Conservation (phyloP, 2,888 invertebrate genomes). For the Clitarchus hookeri region DNA sequence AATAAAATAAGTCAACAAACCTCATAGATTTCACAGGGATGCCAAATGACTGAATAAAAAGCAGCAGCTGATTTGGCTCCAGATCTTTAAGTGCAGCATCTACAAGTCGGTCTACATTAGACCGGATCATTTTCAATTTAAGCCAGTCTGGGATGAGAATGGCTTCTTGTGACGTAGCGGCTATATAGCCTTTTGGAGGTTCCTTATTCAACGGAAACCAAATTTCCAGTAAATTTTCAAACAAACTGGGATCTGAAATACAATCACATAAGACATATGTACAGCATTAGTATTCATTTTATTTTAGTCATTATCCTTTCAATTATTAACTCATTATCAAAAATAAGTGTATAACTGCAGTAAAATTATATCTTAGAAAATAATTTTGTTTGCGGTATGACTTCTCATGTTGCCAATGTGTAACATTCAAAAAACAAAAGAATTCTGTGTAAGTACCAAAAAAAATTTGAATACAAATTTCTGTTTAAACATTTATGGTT, state of each 20-base stretch:
- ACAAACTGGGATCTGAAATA: conserved; percentile 51
- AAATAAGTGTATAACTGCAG: too few species aligned
- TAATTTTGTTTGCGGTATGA: too few species aligned
- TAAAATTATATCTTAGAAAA: too few species aligned
- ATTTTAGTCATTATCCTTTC: too few species aligned
- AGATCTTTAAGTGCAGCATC: conserved; percentile 85
- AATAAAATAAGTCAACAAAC: conserved; percentile 50
- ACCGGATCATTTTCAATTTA: conserved; percentile 81
- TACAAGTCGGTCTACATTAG: conserved; percentile 78
- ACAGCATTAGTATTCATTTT: neutral
- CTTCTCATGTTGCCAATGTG: too few species aligned
- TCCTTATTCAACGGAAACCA: conserved; percentile 81
- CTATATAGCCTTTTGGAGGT: conserved; percentile 77
- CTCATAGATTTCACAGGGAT: conserved; percentile 89
- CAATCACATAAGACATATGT: neutral
- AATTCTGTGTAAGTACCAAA: too few species aligned
- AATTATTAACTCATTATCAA: too few species aligned
- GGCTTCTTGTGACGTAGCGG: conserved; percentile 81
- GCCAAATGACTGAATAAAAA: conserved; percentile 95
- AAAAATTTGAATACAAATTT: too few species aligned
- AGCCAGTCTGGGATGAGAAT: conserved; percentile 91
- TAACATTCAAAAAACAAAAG: too few species aligned
- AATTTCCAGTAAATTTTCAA: conserved; percentile 70
- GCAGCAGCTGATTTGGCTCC: conserved; percentile 84
- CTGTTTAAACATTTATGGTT: too few species aligned